Evolutionary conservation across 2,888 invertebrate genomes (phyloP).

Genomic region (Zeuzera pyrina): DNA sequence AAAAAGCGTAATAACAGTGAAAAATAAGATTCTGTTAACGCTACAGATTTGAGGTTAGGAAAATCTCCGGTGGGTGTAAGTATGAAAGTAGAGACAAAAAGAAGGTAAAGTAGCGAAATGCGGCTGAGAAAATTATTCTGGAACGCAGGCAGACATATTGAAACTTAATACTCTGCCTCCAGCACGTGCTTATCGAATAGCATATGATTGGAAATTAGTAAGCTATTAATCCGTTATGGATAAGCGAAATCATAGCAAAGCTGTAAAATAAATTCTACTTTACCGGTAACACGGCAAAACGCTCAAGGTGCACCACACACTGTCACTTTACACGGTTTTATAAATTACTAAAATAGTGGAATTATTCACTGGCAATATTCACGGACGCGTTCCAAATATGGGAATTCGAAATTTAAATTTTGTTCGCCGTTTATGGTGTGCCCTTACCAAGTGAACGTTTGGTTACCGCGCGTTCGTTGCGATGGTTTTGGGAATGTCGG

Average conservation of each 20-base stretch:
- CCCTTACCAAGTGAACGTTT: slow-evolving; percentile 51
- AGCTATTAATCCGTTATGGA: slow-evolving; percentile 24
- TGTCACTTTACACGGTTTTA: slow-evolving; percentile 50
- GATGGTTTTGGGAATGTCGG: slow-evolving; percentile 54
- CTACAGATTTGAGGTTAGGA: slow-evolving; percentile 48
- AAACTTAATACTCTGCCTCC: slow-evolving; percentile 58
- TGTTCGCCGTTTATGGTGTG: slow-evolving; percentile 40
- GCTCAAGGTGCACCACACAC: slow-evolving; percentile 55
- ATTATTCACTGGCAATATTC: slow-evolving; percentile 42
- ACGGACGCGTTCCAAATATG: slow-evolving; percentile 44
- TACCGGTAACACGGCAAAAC: slow-evolving; percentile 56
- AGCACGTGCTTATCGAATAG: slow-evolving; percentile 36
- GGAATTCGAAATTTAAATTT: slow-evolving; percentile 29
- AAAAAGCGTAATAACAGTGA: neutral
- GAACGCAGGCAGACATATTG: slow-evolving; percentile 62
- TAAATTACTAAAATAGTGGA: slow-evolving; percentile 24
- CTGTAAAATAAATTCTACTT: slow-evolving; percentile 27
- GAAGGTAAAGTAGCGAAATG: neutral
- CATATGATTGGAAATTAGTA: slow-evolving; percentile 26
- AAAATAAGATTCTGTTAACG: no score
- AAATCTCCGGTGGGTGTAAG: slow-evolving; percentile 24
- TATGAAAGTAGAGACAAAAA: neutral
- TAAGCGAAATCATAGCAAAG: slow-evolving; percentile 22
- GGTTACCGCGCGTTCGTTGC: slow-evolving; percentile 55
- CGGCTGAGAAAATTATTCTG: slow-evolving; percentile 31